Conservation (phyloP, 2,888 invertebrate genomes). For the Tethea ocularis region DNA sequence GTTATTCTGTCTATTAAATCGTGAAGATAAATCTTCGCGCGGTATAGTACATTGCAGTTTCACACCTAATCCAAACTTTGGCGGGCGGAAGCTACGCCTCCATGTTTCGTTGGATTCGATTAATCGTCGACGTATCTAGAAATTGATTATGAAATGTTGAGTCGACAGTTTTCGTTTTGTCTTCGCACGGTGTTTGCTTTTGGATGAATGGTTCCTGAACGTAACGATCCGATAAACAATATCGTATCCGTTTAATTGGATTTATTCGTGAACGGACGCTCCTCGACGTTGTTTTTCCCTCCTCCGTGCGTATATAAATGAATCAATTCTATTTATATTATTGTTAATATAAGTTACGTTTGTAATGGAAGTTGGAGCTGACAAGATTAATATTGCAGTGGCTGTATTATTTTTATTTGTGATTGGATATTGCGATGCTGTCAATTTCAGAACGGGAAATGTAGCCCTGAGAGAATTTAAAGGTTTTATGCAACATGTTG, state of each 20-base stretch:
- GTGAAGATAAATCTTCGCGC: conserved; percentile 4
- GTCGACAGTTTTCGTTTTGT: conserved; percentile 68
- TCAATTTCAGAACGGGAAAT: background rate
- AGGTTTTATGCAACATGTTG: background rate
- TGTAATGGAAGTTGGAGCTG: background rate
- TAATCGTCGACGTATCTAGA: conserved; percentile 20
- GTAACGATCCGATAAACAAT: conserved; percentile 34
- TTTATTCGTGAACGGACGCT: conserved; percentile 34
- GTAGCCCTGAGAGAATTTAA: background rate
- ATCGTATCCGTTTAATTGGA: conserved; percentile 51
- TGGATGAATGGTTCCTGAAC: conserved; percentile 51
- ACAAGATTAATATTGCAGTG: background rate
- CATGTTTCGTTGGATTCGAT: conserved; percentile 10
- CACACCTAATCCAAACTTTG: conserved; percentile 13
- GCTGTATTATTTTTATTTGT: background rate
- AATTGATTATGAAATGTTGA: conserved; percentile 67
- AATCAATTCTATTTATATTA: conserved; percentile 3
- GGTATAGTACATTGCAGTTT: conserved; percentile 43
- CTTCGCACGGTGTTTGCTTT: conserved; percentile 43
- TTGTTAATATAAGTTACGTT: background rate
- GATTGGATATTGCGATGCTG: conserved; percentile 1
- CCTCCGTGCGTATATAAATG: conserved; percentile 1
- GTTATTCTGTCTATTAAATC: conserved; percentile 15
- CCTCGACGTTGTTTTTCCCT: background rate
- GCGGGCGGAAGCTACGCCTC: background rate